Evolutionary conservation across 2,113 vertebrate genomes (phyloP), one percentile per base, ranked within the genome.

Genomic region (Mellivora capensis): DNA sequence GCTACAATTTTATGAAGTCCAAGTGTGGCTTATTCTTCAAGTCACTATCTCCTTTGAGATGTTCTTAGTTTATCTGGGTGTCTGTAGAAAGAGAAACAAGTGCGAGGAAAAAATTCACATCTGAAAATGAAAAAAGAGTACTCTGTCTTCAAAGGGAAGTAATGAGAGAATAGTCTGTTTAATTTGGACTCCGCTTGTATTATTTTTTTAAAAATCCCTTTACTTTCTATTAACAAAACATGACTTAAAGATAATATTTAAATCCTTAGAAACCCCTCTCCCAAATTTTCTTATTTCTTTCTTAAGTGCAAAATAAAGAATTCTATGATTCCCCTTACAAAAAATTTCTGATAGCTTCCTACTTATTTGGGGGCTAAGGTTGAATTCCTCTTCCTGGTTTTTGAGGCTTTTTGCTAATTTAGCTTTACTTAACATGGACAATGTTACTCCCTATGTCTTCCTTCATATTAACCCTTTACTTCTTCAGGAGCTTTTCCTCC

Each of bases 1-100:
- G 76, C 93, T 94, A 97, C 72, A 94, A 47, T 97, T 92, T 95
- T 89, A 83, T 96, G 85, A 96, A 91, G 90, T 95, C 88, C 90
- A 94, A 94, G 86, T 80, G 67, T 74, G 44, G 90, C 64, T 98
- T 96, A 92, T 94, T 93, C 82, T 91, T 54, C 90, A 94, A 79
- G 86, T 49, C 39, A 13, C n/a, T 84, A 15, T 86, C 25, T 95
- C 27, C 15, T 91, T 37, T 82, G 59, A 97, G 64, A 81, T 89
- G 52, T 47, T 61, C 64, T 57, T 94, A 85, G 86, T 23, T 92
- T 86, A 76, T 62, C 59, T 72, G 23, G 12, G 44, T 49, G 6
- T 87, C 83, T 94, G 80, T 97, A 64, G 42, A 39, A 42, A 88
- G 13, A 39, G 12, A 88, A 76, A 77, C 20, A 25, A 93, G 39